Evolutionary conservation across 1,140 invertebrate genomes (phyloP).

Genomic region (Ectropis grisescens): DNA sequence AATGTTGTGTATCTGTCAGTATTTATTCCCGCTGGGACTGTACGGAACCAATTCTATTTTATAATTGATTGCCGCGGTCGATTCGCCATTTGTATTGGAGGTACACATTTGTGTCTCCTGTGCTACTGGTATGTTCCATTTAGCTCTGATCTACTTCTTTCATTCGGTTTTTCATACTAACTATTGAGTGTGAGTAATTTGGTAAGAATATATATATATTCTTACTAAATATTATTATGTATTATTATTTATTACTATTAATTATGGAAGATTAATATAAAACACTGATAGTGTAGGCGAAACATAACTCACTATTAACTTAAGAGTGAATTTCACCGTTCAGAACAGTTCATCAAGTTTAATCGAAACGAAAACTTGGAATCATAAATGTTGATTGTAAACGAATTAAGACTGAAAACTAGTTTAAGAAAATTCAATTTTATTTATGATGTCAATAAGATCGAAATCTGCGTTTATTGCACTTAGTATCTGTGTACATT

Average conservation of each 20-base stretch:
- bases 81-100: constrained; percentile 55
- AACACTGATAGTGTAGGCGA: too few relatives aligned
- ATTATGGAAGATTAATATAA: background rate
- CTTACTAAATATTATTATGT: background rate
- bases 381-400: too few relatives aligned
- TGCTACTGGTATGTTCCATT: constrained; percentile 17
- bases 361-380: too few relatives aligned
- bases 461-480: background rate
- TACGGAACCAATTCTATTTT: constrained; percentile 45
- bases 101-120: constrained; percentile 51
- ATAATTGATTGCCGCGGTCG: constrained; percentile 56
- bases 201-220: background rate
- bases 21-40: too few relatives aligned
- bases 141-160: constrained; percentile 1
- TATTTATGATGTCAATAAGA: background rate
- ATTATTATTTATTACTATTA: too few relatives aligned
- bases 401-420: too few relatives aligned
- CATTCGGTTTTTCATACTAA: background rate
- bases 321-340: too few relatives aligned
- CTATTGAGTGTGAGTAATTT: background rate
- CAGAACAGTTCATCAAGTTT: too few relatives aligned
- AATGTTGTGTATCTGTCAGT: too few relatives aligned
- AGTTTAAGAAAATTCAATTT: background rate
- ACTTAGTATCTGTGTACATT: background rate
- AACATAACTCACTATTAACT: too few relatives aligned